These are phyloP conservation scores for Uria aalge DNA, from an alignment of 2,113 vertebrate genomes.

Conservation along the genomic window DNA sequence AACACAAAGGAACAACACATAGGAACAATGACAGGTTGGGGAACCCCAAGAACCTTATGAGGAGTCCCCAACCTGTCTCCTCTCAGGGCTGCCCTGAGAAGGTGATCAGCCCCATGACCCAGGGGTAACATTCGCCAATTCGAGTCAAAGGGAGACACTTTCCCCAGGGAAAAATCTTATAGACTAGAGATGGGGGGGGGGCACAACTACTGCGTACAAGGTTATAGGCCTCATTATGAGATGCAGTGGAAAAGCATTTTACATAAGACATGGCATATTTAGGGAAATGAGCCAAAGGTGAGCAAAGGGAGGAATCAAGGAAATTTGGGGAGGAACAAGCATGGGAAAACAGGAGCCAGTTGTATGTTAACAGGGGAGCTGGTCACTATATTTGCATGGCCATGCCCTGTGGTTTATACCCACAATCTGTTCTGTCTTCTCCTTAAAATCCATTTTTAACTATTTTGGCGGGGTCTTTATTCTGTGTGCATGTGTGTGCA, in stretches of 20 bases:
- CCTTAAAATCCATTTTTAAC: not conserved
- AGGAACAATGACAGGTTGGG: not conserved
- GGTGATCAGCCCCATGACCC: not conserved
- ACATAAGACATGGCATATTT: not conserved
- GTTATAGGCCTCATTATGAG: not conserved
- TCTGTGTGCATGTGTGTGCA: not conserved
- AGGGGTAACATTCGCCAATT: not conserved
- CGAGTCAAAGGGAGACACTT: not conserved
- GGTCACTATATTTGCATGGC: not conserved
- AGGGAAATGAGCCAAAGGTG: not conserved
- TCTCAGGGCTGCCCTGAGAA: not conserved
- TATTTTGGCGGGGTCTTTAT: fast-evolving
- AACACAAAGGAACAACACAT: not conserved
- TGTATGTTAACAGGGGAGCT: not conserved
- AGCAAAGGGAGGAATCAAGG: not conserved
- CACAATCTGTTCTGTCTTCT: not conserved
- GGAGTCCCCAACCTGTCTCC: not conserved
- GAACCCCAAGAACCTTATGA: not conserved
- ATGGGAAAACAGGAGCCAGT: not conserved
- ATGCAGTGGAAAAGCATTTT: not conserved
- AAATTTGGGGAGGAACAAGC: not conserved
- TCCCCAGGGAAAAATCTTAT: not conserved
- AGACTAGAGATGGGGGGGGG: too few species aligned
- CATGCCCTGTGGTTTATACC: too few species aligned
- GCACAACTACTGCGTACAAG: not conserved